Percentiles rank a stretch among this genome's conserved stretches.
Conservation (phyloP, 2,888 invertebrate genomes). For the Keiferia lycopersicella region DNA sequence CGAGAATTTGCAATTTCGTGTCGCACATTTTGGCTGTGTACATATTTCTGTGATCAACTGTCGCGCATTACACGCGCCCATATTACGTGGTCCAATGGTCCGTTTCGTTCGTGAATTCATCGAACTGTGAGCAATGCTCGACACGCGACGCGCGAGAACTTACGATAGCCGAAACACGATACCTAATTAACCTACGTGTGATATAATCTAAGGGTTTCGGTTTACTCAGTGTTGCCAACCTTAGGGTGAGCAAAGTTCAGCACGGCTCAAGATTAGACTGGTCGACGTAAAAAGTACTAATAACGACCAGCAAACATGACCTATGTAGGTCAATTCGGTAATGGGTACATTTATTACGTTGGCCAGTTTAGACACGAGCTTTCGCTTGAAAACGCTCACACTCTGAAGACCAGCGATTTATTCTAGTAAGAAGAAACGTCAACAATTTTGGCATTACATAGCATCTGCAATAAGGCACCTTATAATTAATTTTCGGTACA, state of each 20-base stretch:
- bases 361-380: too few relatives aligned
- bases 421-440: conserved; percentile 2
- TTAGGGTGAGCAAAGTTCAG: not conserved
- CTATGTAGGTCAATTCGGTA: too few relatives aligned
- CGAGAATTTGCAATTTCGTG: not conserved
- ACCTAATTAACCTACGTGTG: conserved; percentile 8
- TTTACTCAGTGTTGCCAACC: conserved; percentile 12
- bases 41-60: not conserved
- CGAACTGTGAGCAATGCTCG: conserved; percentile 24
- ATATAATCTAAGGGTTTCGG: not conserved
- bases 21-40: not conserved
- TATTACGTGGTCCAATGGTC: not conserved
- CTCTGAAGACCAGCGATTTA: not conserved
- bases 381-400: too few relatives aligned
- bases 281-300: too few relatives aligned
- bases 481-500: not conserved
- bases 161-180: not conserved
- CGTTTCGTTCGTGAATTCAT: conserved; percentile 38
- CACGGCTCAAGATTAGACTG: too few relatives aligned
- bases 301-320: too few relatives aligned
- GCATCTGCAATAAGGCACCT: conserved; percentile 1
- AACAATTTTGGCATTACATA: not conserved
- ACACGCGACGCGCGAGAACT: conserved; percentile 8
- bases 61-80: too few relatives aligned
- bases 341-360: too few relatives aligned